Conservation (phyloP, 2,113 vertebrate genomes). For the Malurus cyaneus region DNA sequence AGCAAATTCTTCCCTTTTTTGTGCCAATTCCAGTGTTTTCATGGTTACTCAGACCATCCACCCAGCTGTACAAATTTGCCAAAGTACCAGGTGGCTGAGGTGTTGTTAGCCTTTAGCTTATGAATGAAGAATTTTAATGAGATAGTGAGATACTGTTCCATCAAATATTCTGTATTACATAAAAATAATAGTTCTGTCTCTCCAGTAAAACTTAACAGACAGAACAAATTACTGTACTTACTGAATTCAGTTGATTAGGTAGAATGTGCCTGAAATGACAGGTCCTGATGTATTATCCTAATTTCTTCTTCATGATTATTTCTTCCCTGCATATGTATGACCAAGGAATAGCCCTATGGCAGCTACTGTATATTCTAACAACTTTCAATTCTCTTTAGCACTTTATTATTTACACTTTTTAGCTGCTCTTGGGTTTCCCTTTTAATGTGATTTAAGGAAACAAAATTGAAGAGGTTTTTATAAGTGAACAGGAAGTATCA, state of each 20-base stretch:
- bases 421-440: background rate
- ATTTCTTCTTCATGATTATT: background rate
- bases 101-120: background rate
- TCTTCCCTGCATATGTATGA: background rate
- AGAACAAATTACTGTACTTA: background rate
- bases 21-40: accelerated
- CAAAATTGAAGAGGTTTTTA: background rate
- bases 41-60: background rate
- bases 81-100: background rate
- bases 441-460: background rate
- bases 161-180: background rate
- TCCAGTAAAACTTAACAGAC: background rate
- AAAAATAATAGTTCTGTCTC: background rate
- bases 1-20: background rate
- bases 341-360: background rate
- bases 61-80: background rate
- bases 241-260: background rate
- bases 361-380: background rate
- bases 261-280: background rate
- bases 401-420: background rate
- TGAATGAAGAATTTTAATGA: background rate
- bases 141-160: background rate
- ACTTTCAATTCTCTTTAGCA: background rate
- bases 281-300: background rate
- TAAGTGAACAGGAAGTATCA: background rate